A percentile compares a stretch with the other conserved stretches of the same genome.
These are phyloP conservation scores for Liopterus haemorrhoidalis DNA, from an alignment of 2,888 invertebrate genomes.

Conservation along the genomic window DNA sequence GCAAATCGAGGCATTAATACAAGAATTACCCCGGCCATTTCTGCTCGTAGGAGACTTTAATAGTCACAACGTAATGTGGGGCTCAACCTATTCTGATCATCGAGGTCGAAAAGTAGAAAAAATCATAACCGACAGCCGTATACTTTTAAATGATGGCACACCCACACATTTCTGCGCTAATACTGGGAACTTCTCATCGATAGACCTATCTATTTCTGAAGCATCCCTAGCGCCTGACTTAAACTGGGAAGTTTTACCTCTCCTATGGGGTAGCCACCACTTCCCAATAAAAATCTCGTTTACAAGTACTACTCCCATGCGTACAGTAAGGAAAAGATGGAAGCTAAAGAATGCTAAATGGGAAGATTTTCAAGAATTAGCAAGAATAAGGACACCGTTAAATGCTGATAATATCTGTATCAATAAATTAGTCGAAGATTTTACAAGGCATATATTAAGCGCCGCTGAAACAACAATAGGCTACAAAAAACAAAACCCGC, in stretches of 20 bases:
- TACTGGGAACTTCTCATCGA: slow-evolving; percentile 16
- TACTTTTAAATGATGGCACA: slow-evolving; percentile 15
- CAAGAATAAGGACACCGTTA: slow-evolving; percentile 6
- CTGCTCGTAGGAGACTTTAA: slow-evolving; percentile 33
- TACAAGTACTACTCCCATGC: neutral
- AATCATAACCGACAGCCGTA: slow-evolving; percentile 21
- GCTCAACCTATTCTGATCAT: slow-evolving; percentile 23
- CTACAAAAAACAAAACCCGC: neutral
- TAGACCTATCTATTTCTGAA: slow-evolving; percentile 26
- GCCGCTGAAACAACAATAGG: slow-evolving; percentile 3
- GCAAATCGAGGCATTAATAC: slow-evolving; percentile 20
- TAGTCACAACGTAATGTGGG: slow-evolving; percentile 27
- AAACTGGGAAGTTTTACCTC: slow-evolving; percentile 10
- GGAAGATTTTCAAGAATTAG: neutral
- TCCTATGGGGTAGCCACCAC: slow-evolving; percentile 28
- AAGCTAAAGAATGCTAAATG: slow-evolving; percentile 1
- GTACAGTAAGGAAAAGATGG: slow-evolving; percentile 3
- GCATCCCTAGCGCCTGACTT: slow-evolving; percentile 13
- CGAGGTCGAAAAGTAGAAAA: slow-evolving; percentile 28
- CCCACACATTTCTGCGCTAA: slow-evolving; percentile 27
- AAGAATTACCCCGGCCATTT: slow-evolving; percentile 31
- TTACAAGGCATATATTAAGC: neutral
- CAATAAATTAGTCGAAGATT: neutral
- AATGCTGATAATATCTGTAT: neutral
- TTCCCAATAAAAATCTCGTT: slow-evolving; percentile 22